phyloP scores from a whole-genome alignment of 2,113 vertebrate species.

The Lepus americanus region DNA sequence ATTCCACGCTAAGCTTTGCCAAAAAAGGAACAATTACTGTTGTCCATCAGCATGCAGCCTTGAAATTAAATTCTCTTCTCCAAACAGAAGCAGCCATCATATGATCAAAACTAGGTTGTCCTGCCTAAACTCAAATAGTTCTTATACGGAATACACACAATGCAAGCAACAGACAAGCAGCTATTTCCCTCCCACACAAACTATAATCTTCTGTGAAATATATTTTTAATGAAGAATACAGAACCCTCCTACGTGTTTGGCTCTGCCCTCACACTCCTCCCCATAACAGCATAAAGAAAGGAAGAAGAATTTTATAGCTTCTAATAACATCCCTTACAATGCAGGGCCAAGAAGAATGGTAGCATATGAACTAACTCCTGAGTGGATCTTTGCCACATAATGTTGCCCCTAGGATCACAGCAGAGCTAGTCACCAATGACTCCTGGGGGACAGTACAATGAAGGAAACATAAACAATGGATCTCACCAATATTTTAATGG shows the following conservation, averaged over 20 bases:
- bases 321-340: conserved; percentile 54
- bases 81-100: conserved; percentile 72
- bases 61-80: conserved; percentile 59
- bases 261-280: conserved; percentile 55
- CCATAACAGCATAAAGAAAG: conserved; percentile 70
- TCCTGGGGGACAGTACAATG: conserved; percentile 65
- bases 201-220: conserved; percentile 78
- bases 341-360: conserved; percentile 16
- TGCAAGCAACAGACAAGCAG: conserved; percentile 73
- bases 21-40: conserved; percentile 72
- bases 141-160: conserved; percentile 71
- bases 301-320: conserved; percentile 67
- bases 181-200: conserved; percentile 83
- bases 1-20: conserved; percentile 73
- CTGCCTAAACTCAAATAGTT: conserved; percentile 65
- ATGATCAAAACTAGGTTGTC: conserved; percentile 75
- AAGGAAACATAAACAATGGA: conserved; percentile 50
- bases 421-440: conserved; percentile 28
- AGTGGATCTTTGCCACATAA: conserved; percentile 1
- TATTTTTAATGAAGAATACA: conserved; percentile 76
- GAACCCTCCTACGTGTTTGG: conserved; percentile 66
- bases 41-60: conserved; percentile 69
- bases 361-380: conserved; percentile 42
- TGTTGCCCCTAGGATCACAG: background rate
- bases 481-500: conserved; percentile 62